Base-by-base conservation (phyloP, 2,113 vertebrate genomes). In the Rhea pennata region DNA sequence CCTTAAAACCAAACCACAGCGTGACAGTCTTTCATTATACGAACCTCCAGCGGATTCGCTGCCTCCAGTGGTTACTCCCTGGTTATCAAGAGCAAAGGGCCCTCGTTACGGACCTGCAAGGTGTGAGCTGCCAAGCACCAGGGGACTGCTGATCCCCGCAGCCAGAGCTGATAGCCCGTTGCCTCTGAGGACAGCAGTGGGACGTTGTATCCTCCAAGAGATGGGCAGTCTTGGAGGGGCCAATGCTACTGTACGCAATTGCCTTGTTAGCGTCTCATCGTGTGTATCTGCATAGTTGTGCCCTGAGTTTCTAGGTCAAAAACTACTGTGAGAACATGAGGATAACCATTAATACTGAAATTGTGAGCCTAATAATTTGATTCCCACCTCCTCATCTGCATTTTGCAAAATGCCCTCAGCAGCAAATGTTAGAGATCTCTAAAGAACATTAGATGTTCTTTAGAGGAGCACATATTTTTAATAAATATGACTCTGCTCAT, bases 391-490 rank as follows among this genome's bases (percentile, higher is more conserved):
- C 75, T 91, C 78, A 65, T 93, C 51, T 61, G 70, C 51, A 64
- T 56, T 84, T 73, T 77, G 87, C 84, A 85, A 92, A 91, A 80
- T 1, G 4, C 61, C 59, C 40, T 33, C 75, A 69, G 84, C 51
- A 95, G 87, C 56, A 96, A 95, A 95, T 86, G 87, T 93, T 92
- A 92, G 50, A 95, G 92, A 89, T 83, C 95, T 59, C 56, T 33
- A 19, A 33, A 86, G 82, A 78, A 83, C 74, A 93, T 90, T 88
- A 87, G 91, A 84, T 48, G 39, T 48, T 93, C 61, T 83, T 92
- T 83, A 91, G 64, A 90, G 72, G 22, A 90, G 10, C 42, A n/a
- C 3, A 50, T 42, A 27, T 67, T 78, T 73, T 84, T 56, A 87
- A 87, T 74, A 91, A 84, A 88, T 50, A 87, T 78, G 75, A 61